phyloP scores from a whole-genome alignment of 2,113 vertebrate genomes.

The Pyrgilauda ruficollis region DNA sequence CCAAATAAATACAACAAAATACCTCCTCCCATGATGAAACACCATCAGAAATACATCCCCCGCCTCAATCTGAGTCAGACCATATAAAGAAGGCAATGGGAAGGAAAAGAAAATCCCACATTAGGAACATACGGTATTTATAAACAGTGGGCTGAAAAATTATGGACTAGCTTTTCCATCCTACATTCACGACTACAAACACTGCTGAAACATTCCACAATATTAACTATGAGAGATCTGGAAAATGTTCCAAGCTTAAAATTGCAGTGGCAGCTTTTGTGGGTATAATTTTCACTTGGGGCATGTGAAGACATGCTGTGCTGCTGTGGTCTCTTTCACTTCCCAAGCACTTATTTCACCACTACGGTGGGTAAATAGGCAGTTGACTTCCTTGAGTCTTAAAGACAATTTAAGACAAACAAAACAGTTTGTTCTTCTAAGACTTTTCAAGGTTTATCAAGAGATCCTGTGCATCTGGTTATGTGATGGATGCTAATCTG shows the following conservation, averaged over 20 bases:
- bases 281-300: conserved; percentile 19
- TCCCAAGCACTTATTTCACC: not conserved
- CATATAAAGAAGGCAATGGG: not conserved
- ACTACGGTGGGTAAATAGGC: not conserved
- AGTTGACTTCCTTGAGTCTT: not conserved
- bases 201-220: conserved; percentile 30
- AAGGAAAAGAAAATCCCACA: conserved; percentile 14
- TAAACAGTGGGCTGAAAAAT: conserved; percentile 52
- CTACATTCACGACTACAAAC: not conserved
- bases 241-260: conserved; percentile 21
- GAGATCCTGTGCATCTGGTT: conserved; percentile 23
- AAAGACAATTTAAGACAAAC: not conserved
- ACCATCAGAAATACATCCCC: not conserved
- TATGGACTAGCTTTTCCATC: conserved; percentile 36
- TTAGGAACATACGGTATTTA: not conserved
- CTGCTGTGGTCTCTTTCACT: not conserved
- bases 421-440: not conserved
- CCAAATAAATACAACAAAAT: not conserved
- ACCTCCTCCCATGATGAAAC: not conserved
- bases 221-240: conserved; percentile 17
- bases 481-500: not conserved
- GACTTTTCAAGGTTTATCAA: not conserved
- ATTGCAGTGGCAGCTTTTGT: conserved; percentile 31
- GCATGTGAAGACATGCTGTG: conserved; percentile 23
- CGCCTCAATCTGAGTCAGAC: not conserved